Conservation (phyloP, 2,888 invertebrate species). For the Alentia gelatinosa region DNA sequence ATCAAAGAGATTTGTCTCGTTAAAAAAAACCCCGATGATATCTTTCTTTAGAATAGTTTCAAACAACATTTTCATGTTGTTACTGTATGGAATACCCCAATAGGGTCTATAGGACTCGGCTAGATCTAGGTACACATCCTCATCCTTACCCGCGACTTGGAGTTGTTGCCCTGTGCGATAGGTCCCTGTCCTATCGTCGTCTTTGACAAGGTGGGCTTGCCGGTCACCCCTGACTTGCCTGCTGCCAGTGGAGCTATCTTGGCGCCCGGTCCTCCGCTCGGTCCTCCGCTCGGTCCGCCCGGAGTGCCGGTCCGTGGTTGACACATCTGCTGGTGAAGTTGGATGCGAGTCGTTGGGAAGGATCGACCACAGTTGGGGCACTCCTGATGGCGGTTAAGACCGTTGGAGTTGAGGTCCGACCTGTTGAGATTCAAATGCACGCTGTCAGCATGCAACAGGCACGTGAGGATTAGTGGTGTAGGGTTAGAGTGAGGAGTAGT, state of each 20-base stretch:
- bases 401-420: neutral
- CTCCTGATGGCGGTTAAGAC: conserved; percentile 7
- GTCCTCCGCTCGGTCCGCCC: neutral
- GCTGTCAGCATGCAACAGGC: conserved; percentile 2
- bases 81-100: too few relatives aligned
- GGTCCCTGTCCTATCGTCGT: conserved; percentile 26
- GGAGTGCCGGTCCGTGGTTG: neutral
- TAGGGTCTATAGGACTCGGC: too few relatives aligned
- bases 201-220: neutral
- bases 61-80: too few relatives aligned
- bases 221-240: neutral
- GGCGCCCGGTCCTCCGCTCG: too few relatives aligned
- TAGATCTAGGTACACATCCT: too few relatives aligned
- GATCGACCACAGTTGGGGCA: conserved; percentile 15
- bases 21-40: too few relatives aligned
- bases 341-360: conserved; percentile 24
- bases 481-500: neutral
- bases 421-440: neutral
- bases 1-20: too few relatives aligned
- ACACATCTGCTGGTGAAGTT: conserved; percentile 29
- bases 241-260: neutral
- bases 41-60: too few relatives aligned
- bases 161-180: neutral
- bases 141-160: too few relatives aligned
- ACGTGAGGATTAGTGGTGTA: neutral